phyloP scores from a whole-genome alignment of 2,888 invertebrate species.

The Incurvaria masculella region DNA sequence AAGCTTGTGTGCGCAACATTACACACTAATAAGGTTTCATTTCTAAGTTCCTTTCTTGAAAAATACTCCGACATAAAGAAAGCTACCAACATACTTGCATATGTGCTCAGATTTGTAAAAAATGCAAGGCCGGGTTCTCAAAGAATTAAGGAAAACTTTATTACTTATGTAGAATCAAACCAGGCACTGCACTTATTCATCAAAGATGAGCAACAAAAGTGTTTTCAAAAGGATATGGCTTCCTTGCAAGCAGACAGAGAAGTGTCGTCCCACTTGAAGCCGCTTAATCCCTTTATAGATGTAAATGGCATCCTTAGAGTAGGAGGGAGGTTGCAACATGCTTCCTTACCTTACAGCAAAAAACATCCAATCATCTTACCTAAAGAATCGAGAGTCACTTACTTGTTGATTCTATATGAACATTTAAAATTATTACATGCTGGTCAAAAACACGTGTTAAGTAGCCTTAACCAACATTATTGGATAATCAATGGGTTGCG shows the following conservation, averaged over 20 bases:
- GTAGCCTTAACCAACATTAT: not conserved
- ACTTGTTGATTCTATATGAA: not conserved
- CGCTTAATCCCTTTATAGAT: slow-evolving; percentile 3
- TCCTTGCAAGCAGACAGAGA: not conserved
- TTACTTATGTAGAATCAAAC: not conserved
- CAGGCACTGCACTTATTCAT: not conserved
- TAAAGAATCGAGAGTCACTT: slow-evolving; percentile 4
- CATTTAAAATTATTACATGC: not conserved
- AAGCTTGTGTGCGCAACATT: too few species aligned
- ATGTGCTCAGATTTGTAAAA: not conserved
- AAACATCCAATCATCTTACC: slow-evolving; percentile 4
- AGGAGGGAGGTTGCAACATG: slow-evolving; percentile 3
- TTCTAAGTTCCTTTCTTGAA: too few species aligned
- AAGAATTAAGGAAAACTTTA: not conserved
- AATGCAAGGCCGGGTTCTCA: too few species aligned
- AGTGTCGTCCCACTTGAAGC: not conserved
- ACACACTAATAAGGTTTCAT: too few species aligned
- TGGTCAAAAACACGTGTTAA: not conserved
- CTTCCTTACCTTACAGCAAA: slow-evolving; percentile 1
- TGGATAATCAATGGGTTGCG: not conserved
- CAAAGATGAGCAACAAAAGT: not conserved
- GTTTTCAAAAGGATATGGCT: not conserved
- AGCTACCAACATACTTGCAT: too few species aligned
- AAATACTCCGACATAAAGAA: too few species aligned
- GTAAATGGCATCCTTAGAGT: not conserved